These are phyloP conservation scores for Epistrophe grossulariae DNA, from an alignment of 2,888 invertebrate species.

Conservation along the genomic window DNA sequence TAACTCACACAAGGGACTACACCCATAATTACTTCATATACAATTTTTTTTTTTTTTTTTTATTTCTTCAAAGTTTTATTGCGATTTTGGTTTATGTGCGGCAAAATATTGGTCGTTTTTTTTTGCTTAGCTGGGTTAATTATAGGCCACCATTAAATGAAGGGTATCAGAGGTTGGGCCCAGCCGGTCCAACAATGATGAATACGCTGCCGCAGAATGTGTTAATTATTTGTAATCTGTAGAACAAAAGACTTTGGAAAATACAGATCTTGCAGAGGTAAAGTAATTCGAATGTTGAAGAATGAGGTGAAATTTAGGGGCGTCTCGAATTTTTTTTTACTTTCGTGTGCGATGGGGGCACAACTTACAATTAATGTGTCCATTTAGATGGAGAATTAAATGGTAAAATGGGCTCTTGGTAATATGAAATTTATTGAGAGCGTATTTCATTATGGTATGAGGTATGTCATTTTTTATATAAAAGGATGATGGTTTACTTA, in stretches of 20 bases:
- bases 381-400: conserved; percentile 69
- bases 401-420: conserved; percentile 35
- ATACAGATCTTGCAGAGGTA: conserved; percentile 22
- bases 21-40: conserved; percentile 71
- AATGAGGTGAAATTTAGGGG: conserved; percentile 75
- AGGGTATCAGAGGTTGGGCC: conserved; percentile 73
- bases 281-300: conserved; percentile 57
- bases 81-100: conserved; percentile 47
- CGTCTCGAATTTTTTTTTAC: conserved; percentile 32
- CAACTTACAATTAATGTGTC: conserved; percentile 69
- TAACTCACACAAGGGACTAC: conserved; percentile 43
- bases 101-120: conserved; percentile 22
- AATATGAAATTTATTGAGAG: conserved; percentile 20
- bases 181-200: conserved; percentile 47
- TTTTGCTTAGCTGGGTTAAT: conserved; percentile 54
- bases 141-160: conserved; percentile 74
- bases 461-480: not conserved
- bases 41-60: conserved; percentile 25
- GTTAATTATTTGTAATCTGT: conserved; percentile 76
- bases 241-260: conserved; percentile 39
- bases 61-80: conserved; percentile 35
- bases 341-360: conserved; percentile 34
- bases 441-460: not conserved
- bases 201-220: conserved; percentile 73
- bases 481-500: conserved; percentile 44